These are phyloP conservation scores for Corythucha ciliata DNA, from an alignment of 2,888 invertebrate genomes.

Conservation along the genomic window DNA sequence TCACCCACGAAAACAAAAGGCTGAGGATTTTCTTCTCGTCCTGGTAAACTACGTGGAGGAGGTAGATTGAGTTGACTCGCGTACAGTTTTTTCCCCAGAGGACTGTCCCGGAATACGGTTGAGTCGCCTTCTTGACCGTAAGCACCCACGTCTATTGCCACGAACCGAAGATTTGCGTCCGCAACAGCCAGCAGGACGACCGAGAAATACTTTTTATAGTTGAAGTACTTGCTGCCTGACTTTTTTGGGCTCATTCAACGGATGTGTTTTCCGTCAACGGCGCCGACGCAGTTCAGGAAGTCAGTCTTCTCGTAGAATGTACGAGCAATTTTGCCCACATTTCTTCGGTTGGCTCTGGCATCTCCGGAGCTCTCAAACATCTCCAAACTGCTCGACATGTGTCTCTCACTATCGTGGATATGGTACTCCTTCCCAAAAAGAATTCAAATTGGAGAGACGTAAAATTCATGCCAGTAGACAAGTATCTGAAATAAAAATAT, in stretches of 20 bases:
- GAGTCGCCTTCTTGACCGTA: slow-evolving; percentile 21
- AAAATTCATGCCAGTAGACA: slow-evolving; percentile 9
- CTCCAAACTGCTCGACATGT: slow-evolving; percentile 19
- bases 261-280: slow-evolving; percentile 20
- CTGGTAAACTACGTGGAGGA: slow-evolving; percentile 23
- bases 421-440: slow-evolving; percentile 15
- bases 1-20: no score
- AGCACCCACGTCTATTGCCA: slow-evolving; percentile 18
- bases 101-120: slow-evolving; percentile 21
- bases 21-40: slow-evolving; percentile 8
- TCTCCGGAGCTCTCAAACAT: slow-evolving; percentile 9
- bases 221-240: slow-evolving; percentile 20
- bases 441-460: slow-evolving; percentile 18
- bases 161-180: slow-evolving; percentile 21
- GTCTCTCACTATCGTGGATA: slow-evolving; percentile 17
- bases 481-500: slow-evolving; percentile 15
- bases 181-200: slow-evolving; percentile 22
- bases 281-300: slow-evolving; percentile 14
- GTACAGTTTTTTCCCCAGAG: slow-evolving; percentile 28
- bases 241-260: slow-evolving; percentile 15
- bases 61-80: slow-evolving; percentile 26
- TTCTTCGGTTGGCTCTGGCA: slow-evolving; percentile 17
- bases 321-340: slow-evolving; percentile 16
- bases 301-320: slow-evolving; percentile 19
- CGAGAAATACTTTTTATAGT: slow-evolving; percentile 22